Conservation (phyloP, 1,140 invertebrate species). For the Trypoxylus dichotomus region DNA sequence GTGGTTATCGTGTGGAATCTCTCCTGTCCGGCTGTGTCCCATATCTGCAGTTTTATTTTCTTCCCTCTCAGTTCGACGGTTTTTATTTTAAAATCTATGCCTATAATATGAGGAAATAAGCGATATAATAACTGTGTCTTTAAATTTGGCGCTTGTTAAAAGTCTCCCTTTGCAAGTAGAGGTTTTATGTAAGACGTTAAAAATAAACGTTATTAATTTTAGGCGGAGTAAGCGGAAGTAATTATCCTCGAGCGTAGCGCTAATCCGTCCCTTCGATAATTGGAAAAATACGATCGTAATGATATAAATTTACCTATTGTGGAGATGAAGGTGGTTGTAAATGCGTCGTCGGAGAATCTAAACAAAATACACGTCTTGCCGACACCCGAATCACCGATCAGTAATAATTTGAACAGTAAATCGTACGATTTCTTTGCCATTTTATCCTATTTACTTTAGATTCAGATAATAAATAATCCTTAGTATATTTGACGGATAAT, state of each 20-base stretch:
- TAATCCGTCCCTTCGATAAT: background rate
- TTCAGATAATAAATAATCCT: conserved; percentile 8
- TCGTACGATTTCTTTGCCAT: conserved; percentile 98
- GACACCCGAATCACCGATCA: conserved; percentile 98
- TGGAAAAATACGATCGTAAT: background rate
- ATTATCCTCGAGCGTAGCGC: background rate
- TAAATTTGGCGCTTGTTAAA: conserved; percentile 39
- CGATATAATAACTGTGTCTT: conserved; percentile 42
- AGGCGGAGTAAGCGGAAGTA: background rate
- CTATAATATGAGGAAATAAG: conserved; percentile 56
- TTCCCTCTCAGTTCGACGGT: conserved; percentile 96
- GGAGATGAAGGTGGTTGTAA: conserved; percentile 97
- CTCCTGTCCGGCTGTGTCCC: conserved; percentile 95
- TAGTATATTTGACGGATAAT: conserved; percentile 33
- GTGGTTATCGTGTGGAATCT: conserved; percentile 97
- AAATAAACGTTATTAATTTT: conserved; percentile 35
- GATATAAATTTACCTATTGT: conserved; percentile 82
- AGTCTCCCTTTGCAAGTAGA: conserved; percentile 41
- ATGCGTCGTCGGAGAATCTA: conserved; percentile 97
- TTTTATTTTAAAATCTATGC: conserved; percentile 99
- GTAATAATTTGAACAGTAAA: conserved; percentile 94
- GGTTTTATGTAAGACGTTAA: conserved; percentile 30
- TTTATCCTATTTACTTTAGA: conserved; percentile 51
- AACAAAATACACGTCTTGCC: conserved; percentile 98
- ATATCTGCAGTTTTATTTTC: conserved; percentile 99